phyloP scores from a whole-genome alignment of 2,113 vertebrate species.

The Anser brachyrhynchus region DNA sequence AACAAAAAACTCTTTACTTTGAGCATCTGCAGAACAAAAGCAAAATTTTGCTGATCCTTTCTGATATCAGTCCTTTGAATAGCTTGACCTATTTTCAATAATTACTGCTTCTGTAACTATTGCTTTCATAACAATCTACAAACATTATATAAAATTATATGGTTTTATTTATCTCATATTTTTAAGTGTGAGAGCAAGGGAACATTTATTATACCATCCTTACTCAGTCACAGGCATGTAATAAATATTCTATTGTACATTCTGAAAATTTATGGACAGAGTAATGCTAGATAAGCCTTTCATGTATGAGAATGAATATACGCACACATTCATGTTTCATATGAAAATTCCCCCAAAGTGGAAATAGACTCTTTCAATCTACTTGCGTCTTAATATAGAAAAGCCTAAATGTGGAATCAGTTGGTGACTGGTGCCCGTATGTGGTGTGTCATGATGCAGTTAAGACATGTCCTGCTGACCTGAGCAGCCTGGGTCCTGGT shows the following conservation, averaged over 20 bases:
- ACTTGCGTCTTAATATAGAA: background rate
- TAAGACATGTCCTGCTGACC: fast-evolving
- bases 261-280: background rate
- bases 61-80: conserved; percentile 28
- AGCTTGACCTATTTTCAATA: conserved; percentile 65
- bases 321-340: fast-evolving
- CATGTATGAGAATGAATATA: background rate
- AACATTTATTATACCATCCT: background rate
- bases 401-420: background rate
- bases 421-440: fast-evolving
- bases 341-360: background rate
- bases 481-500: background rate
- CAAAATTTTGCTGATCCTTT: conserved; percentile 52
- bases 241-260: background rate
- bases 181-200: background rate
- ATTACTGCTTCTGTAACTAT: conserved; percentile 56
- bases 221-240: fast-evolving
- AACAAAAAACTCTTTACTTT: conserved; percentile 24
- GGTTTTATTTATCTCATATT: conserved; percentile 31
- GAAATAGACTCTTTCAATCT: background rate
- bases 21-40: conserved; percentile 34
- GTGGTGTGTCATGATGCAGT: fast-evolving
- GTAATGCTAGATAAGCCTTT: background rate
- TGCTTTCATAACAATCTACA: background rate
- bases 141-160: conserved; percentile 32